Conservation (phyloP, 2,888 invertebrate genomes). For the Yponomeuta evonymella region DNA sequence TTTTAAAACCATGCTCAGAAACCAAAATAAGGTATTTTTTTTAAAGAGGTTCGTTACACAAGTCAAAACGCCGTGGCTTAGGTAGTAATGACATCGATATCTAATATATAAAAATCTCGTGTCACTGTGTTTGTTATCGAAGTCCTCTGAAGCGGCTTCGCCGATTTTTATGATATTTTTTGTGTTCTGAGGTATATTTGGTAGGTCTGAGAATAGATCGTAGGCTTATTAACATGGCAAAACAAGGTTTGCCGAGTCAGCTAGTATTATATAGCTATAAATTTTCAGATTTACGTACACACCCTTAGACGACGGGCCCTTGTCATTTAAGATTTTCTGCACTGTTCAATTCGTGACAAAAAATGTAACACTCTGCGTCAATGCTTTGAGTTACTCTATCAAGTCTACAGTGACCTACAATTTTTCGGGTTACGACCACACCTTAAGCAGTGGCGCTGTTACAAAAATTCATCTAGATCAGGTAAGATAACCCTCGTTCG, state of each 20-base stretch:
- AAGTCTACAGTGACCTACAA: slow-evolving; percentile 67
- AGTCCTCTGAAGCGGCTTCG: too few relatives aligned
- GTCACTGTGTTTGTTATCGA: too few relatives aligned
- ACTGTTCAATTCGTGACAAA: slow-evolving; percentile 67
- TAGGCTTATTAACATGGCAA: too few relatives aligned
- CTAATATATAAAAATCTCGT: too few relatives aligned
- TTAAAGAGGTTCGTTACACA: not conserved
- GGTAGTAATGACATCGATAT: not conserved
- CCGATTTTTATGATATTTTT: too few relatives aligned
- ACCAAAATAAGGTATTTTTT: slow-evolving; percentile 67
- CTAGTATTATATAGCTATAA: not conserved
- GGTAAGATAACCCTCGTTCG: slow-evolving; percentile 31
- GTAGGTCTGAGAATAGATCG: too few relatives aligned
- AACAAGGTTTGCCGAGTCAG: too few relatives aligned
- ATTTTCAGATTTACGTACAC: slow-evolving; percentile 69
- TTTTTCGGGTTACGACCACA: slow-evolving; percentile 54
- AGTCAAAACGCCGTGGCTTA: not conserved
- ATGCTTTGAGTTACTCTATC: slow-evolving; percentile 70
- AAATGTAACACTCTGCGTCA: slow-evolving; percentile 67
- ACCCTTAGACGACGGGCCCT: slow-evolving; percentile 70
- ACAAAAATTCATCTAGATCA: slow-evolving; percentile 66
- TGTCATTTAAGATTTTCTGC: slow-evolving; percentile 75
- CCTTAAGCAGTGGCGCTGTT: slow-evolving; percentile 46
- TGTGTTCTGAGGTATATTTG: too few relatives aligned
- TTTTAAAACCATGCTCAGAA: slow-evolving; percentile 61